phyloP scores from a whole-genome alignment of 1,140 invertebrate genomes.

The Scaptomyza graminum region DNA sequence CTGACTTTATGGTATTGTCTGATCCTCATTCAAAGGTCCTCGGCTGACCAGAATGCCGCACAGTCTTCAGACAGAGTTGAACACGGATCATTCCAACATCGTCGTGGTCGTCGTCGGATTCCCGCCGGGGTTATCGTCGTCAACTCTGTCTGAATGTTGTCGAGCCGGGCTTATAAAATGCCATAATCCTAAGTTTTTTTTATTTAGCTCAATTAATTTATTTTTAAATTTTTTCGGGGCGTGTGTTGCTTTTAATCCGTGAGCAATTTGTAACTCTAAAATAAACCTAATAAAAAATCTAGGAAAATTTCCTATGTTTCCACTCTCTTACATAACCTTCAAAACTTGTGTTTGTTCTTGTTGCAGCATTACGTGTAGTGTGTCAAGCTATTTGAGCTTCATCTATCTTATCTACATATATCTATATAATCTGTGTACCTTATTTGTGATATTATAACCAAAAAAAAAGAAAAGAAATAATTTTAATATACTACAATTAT shows the following conservation, averaged over 20 bases:
- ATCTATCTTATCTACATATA: slow-evolving; percentile 48
- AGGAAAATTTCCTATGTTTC: background rate
- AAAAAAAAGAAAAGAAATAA: slow-evolving; percentile 42
- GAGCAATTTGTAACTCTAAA: slow-evolving; percentile 22
- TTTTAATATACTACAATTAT: slow-evolving; percentile 53
- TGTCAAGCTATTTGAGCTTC: slow-evolving; percentile 45
- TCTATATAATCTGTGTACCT: slow-evolving; percentile 77
- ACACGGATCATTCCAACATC: slow-evolving; percentile 65
- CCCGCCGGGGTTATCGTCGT: slow-evolving; percentile 68
- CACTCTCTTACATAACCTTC: background rate
- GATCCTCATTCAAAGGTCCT: slow-evolving; percentile 64
- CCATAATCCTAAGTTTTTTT: slow-evolving; percentile 41
- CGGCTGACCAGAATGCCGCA: slow-evolving; percentile 49
- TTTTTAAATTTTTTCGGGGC: slow-evolving; percentile 35
- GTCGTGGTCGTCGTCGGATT: slow-evolving; percentile 40
- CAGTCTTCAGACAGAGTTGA: slow-evolving; percentile 83
- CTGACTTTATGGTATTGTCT: slow-evolving; percentile 20
- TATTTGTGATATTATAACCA: slow-evolving; percentile 79
- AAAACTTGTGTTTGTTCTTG: slow-evolving; percentile 18
- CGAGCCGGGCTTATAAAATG: slow-evolving; percentile 32
- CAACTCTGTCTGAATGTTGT: slow-evolving; percentile 78
- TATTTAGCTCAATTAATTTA: slow-evolving; percentile 36
- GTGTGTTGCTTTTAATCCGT: slow-evolving; percentile 69
- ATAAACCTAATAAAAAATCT: slow-evolving; percentile 14
- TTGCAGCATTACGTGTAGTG: slow-evolving; percentile 60